Base-by-base conservation (phyloP, 2,888 invertebrate species). In the Myopa tessellatipennis region DNA sequence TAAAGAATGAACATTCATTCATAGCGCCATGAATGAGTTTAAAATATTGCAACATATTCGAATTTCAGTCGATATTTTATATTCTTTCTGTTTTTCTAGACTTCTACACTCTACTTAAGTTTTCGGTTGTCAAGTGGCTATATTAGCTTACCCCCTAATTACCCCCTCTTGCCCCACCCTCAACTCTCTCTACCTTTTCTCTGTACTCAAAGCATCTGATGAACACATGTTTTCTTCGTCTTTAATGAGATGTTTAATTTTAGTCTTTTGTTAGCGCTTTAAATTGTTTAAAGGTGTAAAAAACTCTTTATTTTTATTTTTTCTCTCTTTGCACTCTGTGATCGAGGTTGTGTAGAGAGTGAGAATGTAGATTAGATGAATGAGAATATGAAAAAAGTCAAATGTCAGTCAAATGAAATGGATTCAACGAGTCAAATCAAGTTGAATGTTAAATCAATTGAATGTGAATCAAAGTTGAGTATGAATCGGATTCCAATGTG, bases 191-290 rank as follows among this genome's bases (percentile, higher is more conserved):
- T 26, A 26, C 26, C 26, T 26, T 26, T 55, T 10, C 4, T 63
- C 63, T n/a, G 1, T 14, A n/a, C 8, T 36, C 38, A 14, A 38
- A 65, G 4, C 38, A 65, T 65, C 26, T 65, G 65, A 65, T 14
- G 36, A 65, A 34, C 65, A 65, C 36, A 65, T 65, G 65, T 65
- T 65, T 26, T 10, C 26, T 26, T 10, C 26, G 26, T 26, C 16
- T 65, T 65, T 65, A 61, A 61, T 34, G 61, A 61, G 65, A 10
- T 65, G 12, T 34, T 65, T 65, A 38, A 36, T 65, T 65, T 8
- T 65, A 65, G 65, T 16, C 14, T 65, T 65, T 36, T 34, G 12
- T 16, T 36, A 38, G 14, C 26, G 45, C 16, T 34, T 38, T 65
- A 65, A 65, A 36, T 65, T 65, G 4, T 14, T 36, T 45, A 34